These are phyloP conservation scores for Yasuhikotakia modesta DNA, from an alignment of 2,797 vertebrate genomes.

Conservation along the genomic window DNA sequence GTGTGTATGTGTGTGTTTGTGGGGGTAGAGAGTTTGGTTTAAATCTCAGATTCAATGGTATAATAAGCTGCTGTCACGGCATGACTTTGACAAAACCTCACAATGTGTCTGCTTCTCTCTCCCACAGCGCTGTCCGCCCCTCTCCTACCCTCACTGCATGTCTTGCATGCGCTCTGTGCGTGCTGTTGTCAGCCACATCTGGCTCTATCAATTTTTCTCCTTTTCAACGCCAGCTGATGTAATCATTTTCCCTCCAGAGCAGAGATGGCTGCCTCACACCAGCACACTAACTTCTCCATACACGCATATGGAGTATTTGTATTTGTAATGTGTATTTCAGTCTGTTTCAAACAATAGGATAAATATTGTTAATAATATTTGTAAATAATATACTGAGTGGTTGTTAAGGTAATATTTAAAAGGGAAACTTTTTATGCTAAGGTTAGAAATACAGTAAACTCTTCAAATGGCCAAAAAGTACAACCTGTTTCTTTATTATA, in stretches of 20 bases:
- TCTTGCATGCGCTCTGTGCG: conserved; percentile 60
- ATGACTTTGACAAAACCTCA: conserved; percentile 18
- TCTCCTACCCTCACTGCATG: conserved; percentile 19
- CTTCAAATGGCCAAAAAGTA: no score
- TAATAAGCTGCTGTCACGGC: conserved; percentile 37
- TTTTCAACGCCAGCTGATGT: conserved; percentile 73
- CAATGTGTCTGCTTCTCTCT: conserved; percentile 19
- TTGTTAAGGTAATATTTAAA: no score
- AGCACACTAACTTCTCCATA: conserved; percentile 53
- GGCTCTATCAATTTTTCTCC: conserved; percentile 69
- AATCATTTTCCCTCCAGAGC: conserved; percentile 71
- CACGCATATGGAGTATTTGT: background rate
- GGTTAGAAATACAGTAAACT: no score
- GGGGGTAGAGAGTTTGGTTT: conserved; percentile 41
- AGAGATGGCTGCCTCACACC: conserved; percentile 74
- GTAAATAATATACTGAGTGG: no score
- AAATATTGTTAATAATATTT: no score
- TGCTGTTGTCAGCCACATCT: conserved; percentile 72
- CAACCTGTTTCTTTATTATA: background rate
- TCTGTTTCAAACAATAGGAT: no score
- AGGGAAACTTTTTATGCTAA: no score
- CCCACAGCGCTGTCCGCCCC: background rate
- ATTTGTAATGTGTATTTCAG: no score
- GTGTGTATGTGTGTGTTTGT: background rate
- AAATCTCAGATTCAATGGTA: conserved; percentile 38